These are phyloP conservation scores for Forbesichthys agassizii DNA, from an alignment of 2,113 vertebrate genomes.

Conservation along the genomic window DNA sequence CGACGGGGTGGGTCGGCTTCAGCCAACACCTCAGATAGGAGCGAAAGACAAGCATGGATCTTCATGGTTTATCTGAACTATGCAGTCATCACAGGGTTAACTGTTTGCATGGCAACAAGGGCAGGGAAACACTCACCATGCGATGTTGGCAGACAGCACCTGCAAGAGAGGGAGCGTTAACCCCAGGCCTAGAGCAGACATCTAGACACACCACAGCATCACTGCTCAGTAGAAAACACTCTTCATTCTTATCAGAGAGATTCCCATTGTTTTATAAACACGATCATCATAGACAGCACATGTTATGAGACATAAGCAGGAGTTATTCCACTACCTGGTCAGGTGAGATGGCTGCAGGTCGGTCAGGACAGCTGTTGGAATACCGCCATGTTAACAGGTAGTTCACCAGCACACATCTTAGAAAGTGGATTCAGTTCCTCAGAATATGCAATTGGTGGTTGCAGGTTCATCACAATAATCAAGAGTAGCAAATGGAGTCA, in stretches of 20 bases:
- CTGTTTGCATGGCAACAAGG: neutral
- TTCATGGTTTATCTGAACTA: constrained; percentile 75
- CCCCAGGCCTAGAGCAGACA: too few species aligned
- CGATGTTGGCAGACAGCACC: neutral
- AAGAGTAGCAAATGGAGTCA: constrained; percentile 84
- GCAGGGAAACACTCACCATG: neutral
- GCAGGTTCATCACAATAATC: constrained; percentile 73
- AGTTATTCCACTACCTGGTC: neutral
- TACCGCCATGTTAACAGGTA: neutral
- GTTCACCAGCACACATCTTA: neutral
- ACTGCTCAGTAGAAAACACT: constrained; percentile 81
- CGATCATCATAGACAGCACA: constrained; percentile 74
- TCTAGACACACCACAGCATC: neutral
- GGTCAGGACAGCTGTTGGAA: neutral
- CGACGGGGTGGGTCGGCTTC: accelerated
- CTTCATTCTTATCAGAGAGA: constrained; percentile 91
- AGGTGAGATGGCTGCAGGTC: accelerated
- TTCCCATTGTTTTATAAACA: constrained; percentile 83
- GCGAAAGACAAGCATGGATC: constrained; percentile 73
- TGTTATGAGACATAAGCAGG: too few species aligned
- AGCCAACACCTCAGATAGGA: constrained; percentile 65
- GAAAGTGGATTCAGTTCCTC: constrained; percentile 57
- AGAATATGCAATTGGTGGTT: constrained; percentile 71
- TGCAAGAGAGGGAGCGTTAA: constrained; percentile 13
- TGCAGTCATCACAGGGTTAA: constrained; percentile 62